Evolutionary conservation across 1,140 invertebrate species (phyloP).

Genomic region (Cotesia chilonis): DNA sequence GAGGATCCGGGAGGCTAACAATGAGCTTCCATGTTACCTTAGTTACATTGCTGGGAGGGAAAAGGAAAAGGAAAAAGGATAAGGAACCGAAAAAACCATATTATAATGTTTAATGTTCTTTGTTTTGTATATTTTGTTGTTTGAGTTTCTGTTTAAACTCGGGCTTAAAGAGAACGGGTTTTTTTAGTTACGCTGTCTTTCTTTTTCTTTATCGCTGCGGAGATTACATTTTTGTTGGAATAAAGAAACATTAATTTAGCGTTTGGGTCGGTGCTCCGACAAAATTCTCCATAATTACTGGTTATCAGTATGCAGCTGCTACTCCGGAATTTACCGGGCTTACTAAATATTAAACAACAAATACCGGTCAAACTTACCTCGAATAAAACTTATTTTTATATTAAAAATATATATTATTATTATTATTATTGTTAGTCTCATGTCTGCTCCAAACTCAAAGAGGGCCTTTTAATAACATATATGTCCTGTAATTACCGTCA

Average conservation of each 20-base stretch:
- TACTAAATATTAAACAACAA: background rate
- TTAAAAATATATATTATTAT: too few species aligned
- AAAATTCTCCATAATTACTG: slow-evolving; percentile 40
- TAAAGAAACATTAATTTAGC: slow-evolving; percentile 32
- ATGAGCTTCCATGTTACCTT: slow-evolving; percentile 33
- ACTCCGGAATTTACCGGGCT: slow-evolving; percentile 25
- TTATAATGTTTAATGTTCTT: slow-evolving; percentile 2
- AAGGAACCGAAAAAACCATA: background rate
- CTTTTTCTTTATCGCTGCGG: too few species aligned
- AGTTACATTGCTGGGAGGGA: background rate
- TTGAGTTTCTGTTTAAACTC: background rate
- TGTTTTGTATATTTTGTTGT: background rate
- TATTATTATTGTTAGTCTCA: too few species aligned
- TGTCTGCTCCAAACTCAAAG: too few species aligned
- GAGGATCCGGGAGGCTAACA: slow-evolving; percentile 34
- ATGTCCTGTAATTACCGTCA: too few species aligned
- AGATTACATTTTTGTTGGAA: slow-evolving; percentile 19
- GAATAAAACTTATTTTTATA: too few species aligned
- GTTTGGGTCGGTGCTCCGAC: slow-evolving; percentile 18
- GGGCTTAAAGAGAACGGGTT: too few species aligned
- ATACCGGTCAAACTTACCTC: background rate
- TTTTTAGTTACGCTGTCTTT: too few species aligned
- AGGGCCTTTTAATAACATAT: too few species aligned
- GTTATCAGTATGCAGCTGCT: slow-evolving; percentile 37
- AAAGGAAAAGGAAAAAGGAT: slow-evolving; percentile 18